Conservation (phyloP, 2,113 vertebrate genomes). For the Alaudala cheleensis region DNA sequence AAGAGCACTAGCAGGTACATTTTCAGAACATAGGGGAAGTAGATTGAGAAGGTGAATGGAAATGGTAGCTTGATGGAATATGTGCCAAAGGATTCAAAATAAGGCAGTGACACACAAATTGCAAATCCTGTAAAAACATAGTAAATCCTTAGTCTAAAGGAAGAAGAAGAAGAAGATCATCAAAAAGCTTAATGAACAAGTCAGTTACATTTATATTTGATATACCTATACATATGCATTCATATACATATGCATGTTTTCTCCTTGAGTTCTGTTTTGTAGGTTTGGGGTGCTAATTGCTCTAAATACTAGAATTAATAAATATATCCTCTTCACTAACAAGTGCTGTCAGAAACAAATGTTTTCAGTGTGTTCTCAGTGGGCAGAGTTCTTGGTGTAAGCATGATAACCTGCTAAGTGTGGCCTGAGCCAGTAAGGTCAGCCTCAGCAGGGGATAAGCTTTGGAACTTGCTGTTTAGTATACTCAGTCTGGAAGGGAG, state of each 20-base stretch:
- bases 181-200: background rate
- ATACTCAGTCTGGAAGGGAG: background rate
- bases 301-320: background rate
- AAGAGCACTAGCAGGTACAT: constrained; percentile 80
- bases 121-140: constrained; percentile 77
- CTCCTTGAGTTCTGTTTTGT: background rate
- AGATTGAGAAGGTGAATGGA: constrained; percentile 64
- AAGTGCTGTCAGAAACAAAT: background rate
- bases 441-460: background rate
- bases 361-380: background rate
- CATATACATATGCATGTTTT: background rate
- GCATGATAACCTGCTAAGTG: background rate
- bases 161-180: background rate
- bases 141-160: background rate
- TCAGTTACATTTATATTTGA: background rate
- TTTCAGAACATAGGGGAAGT: constrained; percentile 78
- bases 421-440: background rate
- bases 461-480: background rate
- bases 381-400: background rate
- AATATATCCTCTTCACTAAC: background rate
- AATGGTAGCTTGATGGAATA: constrained; percentile 66
- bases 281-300: background rate
- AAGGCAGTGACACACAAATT: constrained; percentile 81
- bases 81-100: constrained; percentile 75
- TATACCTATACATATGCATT: background rate